These are phyloP conservation scores for Thaumetopoea pityocampa DNA, from an alignment of 1,140 invertebrate genomes.

Conservation along the genomic window DNA sequence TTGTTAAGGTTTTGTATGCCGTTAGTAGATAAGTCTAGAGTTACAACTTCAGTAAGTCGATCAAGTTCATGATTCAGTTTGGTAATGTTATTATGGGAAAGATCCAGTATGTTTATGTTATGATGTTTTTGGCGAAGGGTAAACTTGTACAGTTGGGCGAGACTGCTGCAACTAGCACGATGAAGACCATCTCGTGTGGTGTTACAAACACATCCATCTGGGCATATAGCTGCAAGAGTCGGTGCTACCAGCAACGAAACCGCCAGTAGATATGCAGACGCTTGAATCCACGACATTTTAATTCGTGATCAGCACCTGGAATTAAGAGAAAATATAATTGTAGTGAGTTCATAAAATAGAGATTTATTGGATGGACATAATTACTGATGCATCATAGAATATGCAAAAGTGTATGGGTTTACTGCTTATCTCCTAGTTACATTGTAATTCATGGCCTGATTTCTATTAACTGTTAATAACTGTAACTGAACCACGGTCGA, in stretches of 20 bases:
- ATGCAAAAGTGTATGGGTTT: too few species aligned
- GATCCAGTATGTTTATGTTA: conserved; percentile 75
- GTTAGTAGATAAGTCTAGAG: conserved; percentile 77
- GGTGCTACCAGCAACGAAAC: conserved; percentile 45
- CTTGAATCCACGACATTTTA: conserved; percentile 50
- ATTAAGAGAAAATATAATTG: conserved; percentile 30
- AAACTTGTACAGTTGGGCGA: conserved; percentile 64
- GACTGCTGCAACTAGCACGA: conserved; percentile 59
- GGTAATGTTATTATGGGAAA: conserved; percentile 77
- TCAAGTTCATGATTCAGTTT: conserved; percentile 75
- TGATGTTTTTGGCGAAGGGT: conserved; percentile 68
- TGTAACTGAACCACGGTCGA: too few species aligned
- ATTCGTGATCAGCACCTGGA: conserved; percentile 51
- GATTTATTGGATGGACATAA: not conserved
- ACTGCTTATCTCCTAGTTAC: too few species aligned
- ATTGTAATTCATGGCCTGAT: too few species aligned
- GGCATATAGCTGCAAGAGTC: conserved; percentile 49
- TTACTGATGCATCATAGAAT: too few species aligned
- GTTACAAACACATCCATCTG: conserved; percentile 55
- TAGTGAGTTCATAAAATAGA: not conserved
- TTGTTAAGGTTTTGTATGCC: conserved; percentile 74
- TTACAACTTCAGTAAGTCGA: conserved; percentile 75
- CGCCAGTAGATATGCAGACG: conserved; percentile 40
- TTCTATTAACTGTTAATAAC: too few species aligned
- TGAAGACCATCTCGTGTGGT: conserved; percentile 65